phyloP scores from a whole-genome alignment of 2,113 vertebrate species.

The Eulemur rufifrons region DNA sequence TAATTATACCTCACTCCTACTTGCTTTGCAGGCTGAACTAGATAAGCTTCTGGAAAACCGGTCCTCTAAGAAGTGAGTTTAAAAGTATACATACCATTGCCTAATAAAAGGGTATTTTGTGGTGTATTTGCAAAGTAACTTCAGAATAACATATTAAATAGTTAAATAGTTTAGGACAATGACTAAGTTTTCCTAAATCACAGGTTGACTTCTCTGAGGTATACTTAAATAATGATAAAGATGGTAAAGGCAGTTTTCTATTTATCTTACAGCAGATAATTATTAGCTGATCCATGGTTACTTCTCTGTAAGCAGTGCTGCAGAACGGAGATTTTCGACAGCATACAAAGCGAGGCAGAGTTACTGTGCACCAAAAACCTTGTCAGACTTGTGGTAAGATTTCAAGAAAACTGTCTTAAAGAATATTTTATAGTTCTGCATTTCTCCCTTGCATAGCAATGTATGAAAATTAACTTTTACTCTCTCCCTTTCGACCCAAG shows the following conservation, averaged over 20 bases:
- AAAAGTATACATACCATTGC: slow-evolving; percentile 28
- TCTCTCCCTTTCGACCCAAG: not conserved
- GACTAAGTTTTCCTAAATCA: slow-evolving; percentile 44
- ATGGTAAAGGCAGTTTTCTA: not conserved
- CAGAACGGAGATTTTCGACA: not conserved
- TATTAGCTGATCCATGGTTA: not conserved
- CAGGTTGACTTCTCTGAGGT: not conserved
- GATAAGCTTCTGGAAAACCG: not conserved
- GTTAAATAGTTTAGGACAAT: not conserved
- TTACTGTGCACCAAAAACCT: slow-evolving; percentile 35
- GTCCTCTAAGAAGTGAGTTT: not conserved
- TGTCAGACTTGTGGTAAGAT: slow-evolving; percentile 29
- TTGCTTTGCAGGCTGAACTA: not conserved
- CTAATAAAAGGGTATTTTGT: slow-evolving; percentile 21
- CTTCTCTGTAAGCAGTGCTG: not conserved
- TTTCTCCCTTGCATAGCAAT: not conserved
- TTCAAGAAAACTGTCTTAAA: slow-evolving; percentile 29
- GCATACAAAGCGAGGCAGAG: not conserved
- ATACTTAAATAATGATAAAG: slow-evolving; percentile 48
- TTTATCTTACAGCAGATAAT: slow-evolving; percentile 15
- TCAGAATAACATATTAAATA: slow-evolving; percentile 15
- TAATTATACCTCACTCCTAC: slow-evolving; percentile 3
- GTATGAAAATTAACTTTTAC: slow-evolving; percentile 55
- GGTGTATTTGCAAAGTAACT: slow-evolving; percentile 18
- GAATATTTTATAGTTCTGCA: not conserved